Conservation (phyloP, 2,113 vertebrate genomes). For the Dasyurus viverrinus region DNA sequence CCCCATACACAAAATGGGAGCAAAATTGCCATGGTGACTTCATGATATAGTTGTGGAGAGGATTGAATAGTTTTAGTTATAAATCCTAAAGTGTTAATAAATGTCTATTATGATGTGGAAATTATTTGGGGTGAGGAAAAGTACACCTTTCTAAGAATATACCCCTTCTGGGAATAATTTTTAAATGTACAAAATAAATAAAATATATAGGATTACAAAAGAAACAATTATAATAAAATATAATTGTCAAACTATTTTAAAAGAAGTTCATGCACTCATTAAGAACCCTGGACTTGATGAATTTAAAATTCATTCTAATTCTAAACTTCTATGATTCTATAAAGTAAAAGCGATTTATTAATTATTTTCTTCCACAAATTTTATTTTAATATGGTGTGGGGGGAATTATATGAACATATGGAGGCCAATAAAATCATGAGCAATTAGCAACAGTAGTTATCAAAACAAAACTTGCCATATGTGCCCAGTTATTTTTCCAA, state of each 20-base stretch:
- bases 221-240: neutral
- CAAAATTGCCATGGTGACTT: neutral
- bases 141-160: neutral
- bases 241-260: neutral
- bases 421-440: conserved; percentile 23
- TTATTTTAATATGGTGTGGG: conserved; percentile 30
- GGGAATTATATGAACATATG: conserved; percentile 43
- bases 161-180: neutral
- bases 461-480: conserved; percentile 57
- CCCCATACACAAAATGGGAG: neutral
- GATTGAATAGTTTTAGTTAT: neutral
- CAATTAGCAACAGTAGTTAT: conserved; percentile 56
- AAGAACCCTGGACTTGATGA: neutral
- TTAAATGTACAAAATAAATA: neutral
- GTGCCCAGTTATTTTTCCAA: conserved; percentile 55
- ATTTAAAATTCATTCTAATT: neutral
- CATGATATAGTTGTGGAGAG: neutral
- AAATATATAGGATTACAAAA: neutral
- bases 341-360: neutral
- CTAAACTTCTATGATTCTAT: neutral
- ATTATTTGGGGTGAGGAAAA: neutral
- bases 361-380: neutral
- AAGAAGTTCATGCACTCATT: neutral
- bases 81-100: neutral
- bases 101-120: neutral